Percentiles rank a stretch among this genome's conserved stretches.
Conservation (phyloP, 2,888 invertebrate genomes). For the Diogma glabrata region DNA sequence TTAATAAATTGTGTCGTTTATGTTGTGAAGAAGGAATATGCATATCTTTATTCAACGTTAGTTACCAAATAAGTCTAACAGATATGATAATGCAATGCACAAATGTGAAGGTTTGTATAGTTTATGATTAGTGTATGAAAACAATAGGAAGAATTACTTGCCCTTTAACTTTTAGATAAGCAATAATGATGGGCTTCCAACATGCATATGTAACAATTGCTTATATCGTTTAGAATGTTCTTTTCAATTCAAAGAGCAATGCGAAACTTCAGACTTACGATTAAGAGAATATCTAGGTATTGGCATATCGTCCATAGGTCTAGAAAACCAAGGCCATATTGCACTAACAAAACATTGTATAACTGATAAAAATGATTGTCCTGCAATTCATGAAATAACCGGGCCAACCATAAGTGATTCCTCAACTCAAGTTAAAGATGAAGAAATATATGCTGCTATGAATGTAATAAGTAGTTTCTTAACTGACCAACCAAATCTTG, state of each 20-base stretch:
- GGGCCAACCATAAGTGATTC: neutral
- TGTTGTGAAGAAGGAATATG: conserved; percentile 26
- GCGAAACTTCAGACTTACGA: conserved; percentile 26
- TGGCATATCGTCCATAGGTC: neutral
- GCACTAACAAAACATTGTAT: neutral
- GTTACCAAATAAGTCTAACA: neutral
- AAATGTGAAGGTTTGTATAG: conserved; percentile 1
- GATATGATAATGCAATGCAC: conserved; percentile 5
- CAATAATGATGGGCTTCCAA: conserved; percentile 25
- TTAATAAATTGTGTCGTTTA: conserved; percentile 28
- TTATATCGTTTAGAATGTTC: conserved; percentile 27
- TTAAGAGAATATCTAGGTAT: conserved; percentile 23
- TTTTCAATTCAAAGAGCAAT: conserved; percentile 27
- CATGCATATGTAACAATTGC: conserved; percentile 27
- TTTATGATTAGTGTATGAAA: neutral
- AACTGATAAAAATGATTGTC: conserved; percentile 4
- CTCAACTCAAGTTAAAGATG: conserved; percentile 14
- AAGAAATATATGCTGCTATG: conserved; percentile 18
- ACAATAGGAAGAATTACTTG: neutral
- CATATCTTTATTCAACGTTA: conserved; percentile 18
- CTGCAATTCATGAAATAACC: neutral
- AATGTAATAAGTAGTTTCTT: conserved; percentile 15
- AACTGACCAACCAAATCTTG: neutral
- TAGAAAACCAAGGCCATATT: too few relatives aligned
- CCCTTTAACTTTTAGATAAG: conserved; percentile 19